Conservation (phyloP, 2,797 vertebrate species). For the Periparus ater region DNA sequence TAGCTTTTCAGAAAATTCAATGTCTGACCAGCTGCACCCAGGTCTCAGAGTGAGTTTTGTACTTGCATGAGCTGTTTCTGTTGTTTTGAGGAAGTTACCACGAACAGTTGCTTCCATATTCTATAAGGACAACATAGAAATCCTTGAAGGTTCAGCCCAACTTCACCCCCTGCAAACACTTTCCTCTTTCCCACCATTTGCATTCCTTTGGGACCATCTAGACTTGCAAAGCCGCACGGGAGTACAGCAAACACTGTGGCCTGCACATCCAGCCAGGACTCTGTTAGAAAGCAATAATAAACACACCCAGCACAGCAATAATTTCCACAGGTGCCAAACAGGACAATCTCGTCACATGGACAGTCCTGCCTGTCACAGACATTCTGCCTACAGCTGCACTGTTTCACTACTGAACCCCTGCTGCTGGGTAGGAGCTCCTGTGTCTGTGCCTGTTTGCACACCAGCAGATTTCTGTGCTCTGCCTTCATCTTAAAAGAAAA, state of each 20-base stretch:
- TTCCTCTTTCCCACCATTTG: not conserved
- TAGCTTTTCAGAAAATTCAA: not conserved
- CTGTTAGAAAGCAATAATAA: not conserved
- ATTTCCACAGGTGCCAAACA: not conserved
- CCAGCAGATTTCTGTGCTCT: not conserved
- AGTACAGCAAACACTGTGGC: not conserved
- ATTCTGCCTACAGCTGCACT: not conserved
- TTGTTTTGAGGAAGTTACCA: not conserved
- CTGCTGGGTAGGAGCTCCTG: not conserved
- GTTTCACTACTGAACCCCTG: not conserved
- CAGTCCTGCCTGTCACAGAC: not conserved
- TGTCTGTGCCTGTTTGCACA: not conserved
- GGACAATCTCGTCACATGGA: not conserved
- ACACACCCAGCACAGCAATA: not conserved
- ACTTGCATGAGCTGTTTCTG: not conserved
- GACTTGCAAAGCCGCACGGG: not conserved
- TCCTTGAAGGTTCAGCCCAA: not conserved
- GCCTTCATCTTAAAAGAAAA: not conserved
- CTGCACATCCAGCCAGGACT: not conserved
- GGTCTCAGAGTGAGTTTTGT: rapidly evolving
- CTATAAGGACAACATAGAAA: not conserved
- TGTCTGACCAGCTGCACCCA: not conserved
- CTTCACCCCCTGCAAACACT: not conserved
- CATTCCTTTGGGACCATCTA: not conserved
- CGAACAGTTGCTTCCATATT: not conserved